Evolutionary conservation across 2,888 invertebrate genomes (phyloP).

Genomic region (Drosophila quinaria): DNA sequence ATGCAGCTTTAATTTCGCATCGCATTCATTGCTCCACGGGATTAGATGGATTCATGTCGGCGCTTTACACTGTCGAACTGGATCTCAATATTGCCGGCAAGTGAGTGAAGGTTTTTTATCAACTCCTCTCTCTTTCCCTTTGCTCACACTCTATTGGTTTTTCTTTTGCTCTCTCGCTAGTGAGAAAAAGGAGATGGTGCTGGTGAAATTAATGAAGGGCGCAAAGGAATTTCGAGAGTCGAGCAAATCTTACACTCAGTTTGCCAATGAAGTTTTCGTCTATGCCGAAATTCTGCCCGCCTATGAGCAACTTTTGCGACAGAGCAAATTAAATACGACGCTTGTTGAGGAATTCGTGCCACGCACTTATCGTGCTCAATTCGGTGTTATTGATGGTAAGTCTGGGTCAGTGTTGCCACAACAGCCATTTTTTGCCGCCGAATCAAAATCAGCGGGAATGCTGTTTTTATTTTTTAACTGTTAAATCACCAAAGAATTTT

Average conservation of each 20-base stretch:
- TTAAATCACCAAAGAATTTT: no score
- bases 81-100: slow-evolving; percentile 54
- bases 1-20: slow-evolving; percentile 58
- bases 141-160: background rate
- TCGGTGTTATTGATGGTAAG: slow-evolving; percentile 79
- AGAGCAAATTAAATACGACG: slow-evolving; percentile 52
- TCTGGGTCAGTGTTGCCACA: background rate
- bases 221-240: slow-evolving; percentile 76
- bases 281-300: slow-evolving; percentile 82
- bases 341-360: slow-evolving; percentile 76
- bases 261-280: slow-evolving; percentile 83
- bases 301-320: slow-evolving; percentile 73
- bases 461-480: no score
- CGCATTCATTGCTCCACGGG: slow-evolving; percentile 74
- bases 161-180: slow-evolving; percentile 18
- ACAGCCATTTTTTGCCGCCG: background rate
- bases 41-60: slow-evolving; percentile 85
- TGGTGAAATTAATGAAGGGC: slow-evolving; percentile 85
- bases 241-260: slow-evolving; percentile 82
- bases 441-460: no score
- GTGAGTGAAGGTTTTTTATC: slow-evolving; percentile 33
- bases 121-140: background rate
- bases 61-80: slow-evolving; percentile 75
- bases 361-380: slow-evolving; percentile 74
- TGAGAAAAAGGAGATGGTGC: slow-evolving; percentile 55